phyloP scores from a whole-genome alignment of 1,140 invertebrate species.

The Drosophila guanche region DNA sequence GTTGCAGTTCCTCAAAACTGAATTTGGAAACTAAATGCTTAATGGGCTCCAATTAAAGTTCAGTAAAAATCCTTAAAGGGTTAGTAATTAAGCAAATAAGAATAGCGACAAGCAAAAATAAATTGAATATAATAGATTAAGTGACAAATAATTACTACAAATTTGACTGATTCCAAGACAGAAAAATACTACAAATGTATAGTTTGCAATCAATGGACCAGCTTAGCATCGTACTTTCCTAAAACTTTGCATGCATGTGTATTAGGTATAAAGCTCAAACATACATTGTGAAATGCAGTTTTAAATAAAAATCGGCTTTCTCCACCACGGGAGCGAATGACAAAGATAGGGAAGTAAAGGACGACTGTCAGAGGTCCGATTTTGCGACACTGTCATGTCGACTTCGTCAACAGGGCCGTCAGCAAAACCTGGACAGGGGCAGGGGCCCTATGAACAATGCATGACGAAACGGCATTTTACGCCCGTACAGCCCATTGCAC shows the following conservation, averaged over 20 bases:
- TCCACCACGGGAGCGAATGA: too few relatives aligned
- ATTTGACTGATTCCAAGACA: too few relatives aligned
- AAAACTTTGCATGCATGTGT: too few relatives aligned
- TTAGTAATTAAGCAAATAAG: not conserved
- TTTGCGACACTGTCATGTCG: slow-evolving; percentile 45
- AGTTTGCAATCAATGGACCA: too few relatives aligned
- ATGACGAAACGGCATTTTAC: slow-evolving; percentile 81
- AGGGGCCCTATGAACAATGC: slow-evolving; percentile 71
- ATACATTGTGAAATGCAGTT: too few relatives aligned
- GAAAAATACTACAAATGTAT: too few relatives aligned
- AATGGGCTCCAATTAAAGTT: slow-evolving; percentile 6
- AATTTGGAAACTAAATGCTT: slow-evolving; percentile 35
- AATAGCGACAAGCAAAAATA: too few relatives aligned
- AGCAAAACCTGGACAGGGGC: slow-evolving; percentile 8
- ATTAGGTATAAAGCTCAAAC: too few relatives aligned
- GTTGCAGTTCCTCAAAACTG: slow-evolving; percentile 49
- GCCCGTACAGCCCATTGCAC: slow-evolving; percentile 58
- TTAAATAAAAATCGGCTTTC: not conserved
- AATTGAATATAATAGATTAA: too few relatives aligned
- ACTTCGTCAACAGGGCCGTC: slow-evolving; percentile 55
- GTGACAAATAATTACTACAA: too few relatives aligned
- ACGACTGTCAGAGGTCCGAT: slow-evolving; percentile 7
- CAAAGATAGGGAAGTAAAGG: too few relatives aligned
- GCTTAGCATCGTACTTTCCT: too few relatives aligned
- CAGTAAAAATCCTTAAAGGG: not conserved